Evolutionary conservation across 2,797 vertebrate species (phyloP), one percentile per base, ranked within the genome.

Genomic region (Oreochromis mossambicus): DNA sequence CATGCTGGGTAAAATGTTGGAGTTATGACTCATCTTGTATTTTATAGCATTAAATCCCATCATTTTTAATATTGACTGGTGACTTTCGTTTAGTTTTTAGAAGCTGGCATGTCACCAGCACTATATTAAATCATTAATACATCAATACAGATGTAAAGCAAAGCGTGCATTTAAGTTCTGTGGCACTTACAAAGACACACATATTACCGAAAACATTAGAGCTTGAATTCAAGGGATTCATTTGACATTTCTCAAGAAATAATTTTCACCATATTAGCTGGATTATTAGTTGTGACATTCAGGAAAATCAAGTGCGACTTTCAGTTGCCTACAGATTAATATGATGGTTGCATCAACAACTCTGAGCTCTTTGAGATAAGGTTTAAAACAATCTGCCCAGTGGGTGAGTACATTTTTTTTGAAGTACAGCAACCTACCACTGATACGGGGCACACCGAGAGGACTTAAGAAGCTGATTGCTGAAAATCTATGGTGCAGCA

Each of bases 391-490:
- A 86, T 87, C 70, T 84, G 86, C 85, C 86, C 41, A 70, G 54
- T 87, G 79, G 87, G 83, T 48, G 41, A 86, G 61, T 50, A 52
- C 75, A 81, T 77, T 12, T 80, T 87, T 61, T 61, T 61, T 48
- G 4, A 92, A 93, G 75, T 78, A 81, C 73, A 81, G 82, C 50
- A 86, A 92, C 88, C 55, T 85, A 87, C 43, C 21, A 66, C 55
- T 87, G 86, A 86, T 85, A 81, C 8, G 7, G 43, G 38, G 79
- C 80, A 75, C 48, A 86, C 83, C 32, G 24, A 54, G 24, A 77
- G 85, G 90, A 81, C 87, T 92, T 92, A 87, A 83, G 86, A 73
- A 75, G 86, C 79, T 91, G 86, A 89, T 91, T 92, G 88, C 88
- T 85, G 46, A 73, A 89, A 92, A 89, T 87, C 86, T 52, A 3